These are phyloP conservation scores for Platichthys flesus DNA, from an alignment of 2,113 vertebrate species.

Conservation along the genomic window DNA sequence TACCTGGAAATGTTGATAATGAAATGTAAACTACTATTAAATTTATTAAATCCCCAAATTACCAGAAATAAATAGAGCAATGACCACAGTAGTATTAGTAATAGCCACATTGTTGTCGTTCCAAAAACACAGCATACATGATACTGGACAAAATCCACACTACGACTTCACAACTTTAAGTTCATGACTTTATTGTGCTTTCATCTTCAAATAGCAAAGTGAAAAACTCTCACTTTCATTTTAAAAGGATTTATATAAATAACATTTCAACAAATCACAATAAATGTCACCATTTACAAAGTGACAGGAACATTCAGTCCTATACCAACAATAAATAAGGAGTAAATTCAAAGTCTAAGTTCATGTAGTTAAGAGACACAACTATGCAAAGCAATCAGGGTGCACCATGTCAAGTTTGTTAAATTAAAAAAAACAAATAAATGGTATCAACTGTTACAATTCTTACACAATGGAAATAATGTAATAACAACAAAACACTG, in stretches of 20 bases:
- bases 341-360: conserved; percentile 76
- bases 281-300: conserved; percentile 80
- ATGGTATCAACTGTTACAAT: conserved; percentile 71
- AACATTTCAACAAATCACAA: conserved; percentile 81
- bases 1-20: too few species aligned
- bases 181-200: conserved; percentile 79
- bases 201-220: conserved; percentile 73
- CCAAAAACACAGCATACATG: neutral
- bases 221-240: conserved; percentile 71
- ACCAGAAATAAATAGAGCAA: too few species aligned
- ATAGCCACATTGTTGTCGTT: neutral
- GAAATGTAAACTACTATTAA: too few species aligned
- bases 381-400: conserved; percentile 77
- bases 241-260: conserved; percentile 82
- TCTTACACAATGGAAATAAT: conserved; percentile 70
- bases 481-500: conserved; percentile 70
- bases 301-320: conserved; percentile 65
- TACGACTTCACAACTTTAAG: conserved; percentile 20
- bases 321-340: conserved; percentile 82
- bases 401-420: conserved; percentile 76
- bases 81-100: neutral
- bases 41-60: too few species aligned
- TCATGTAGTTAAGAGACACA: conserved; percentile 74
- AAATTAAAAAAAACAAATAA: conserved; percentile 63
- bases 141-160: conserved; percentile 3